Evolutionary conservation across 2,888 invertebrate genomes (phyloP).

Genomic region (Trissolcus brochymenae): DNA sequence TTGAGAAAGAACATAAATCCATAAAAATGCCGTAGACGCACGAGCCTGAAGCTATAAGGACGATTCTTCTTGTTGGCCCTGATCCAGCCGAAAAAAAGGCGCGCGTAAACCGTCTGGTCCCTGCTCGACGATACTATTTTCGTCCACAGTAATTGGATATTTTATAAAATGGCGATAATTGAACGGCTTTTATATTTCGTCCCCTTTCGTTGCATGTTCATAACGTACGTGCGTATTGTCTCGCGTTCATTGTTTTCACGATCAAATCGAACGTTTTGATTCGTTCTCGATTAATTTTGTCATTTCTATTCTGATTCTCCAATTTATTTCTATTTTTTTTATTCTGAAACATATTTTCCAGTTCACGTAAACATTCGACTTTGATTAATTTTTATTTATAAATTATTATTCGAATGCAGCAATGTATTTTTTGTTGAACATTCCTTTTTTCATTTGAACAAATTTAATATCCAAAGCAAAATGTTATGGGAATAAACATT

Average conservation of each 20-base stretch:
- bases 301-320: background rate
- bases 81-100: slow-evolving; percentile 46
- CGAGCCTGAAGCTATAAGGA: slow-evolving; percentile 48
- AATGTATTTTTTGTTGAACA: no score
- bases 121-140: slow-evolving; percentile 42
- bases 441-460: no score
- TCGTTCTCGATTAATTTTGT: slow-evolving; percentile 23
- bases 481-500: no score
- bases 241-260: slow-evolving; percentile 2
- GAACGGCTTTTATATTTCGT: no score
- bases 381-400: no score
- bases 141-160: slow-evolving; percentile 50
- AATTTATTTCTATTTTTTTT: no score
- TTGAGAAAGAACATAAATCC: slow-evolving; percentile 53
- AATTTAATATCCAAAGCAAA: no score
- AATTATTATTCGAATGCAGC: no score
- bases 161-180: slow-evolving; percentile 23
- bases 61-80: slow-evolving; percentile 48
- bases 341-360: no score
- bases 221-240: slow-evolving; percentile 7
- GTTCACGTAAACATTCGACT: no score
- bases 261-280: slow-evolving; percentile 32
- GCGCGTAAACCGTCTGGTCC: slow-evolving; percentile 27
- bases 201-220: background rate
- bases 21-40: slow-evolving; percentile 54